These are phyloP conservation scores for Caenorhabditis sp. DNA, from an alignment of 2,888 invertebrate genomes.

Conservation along the genomic window DNA sequence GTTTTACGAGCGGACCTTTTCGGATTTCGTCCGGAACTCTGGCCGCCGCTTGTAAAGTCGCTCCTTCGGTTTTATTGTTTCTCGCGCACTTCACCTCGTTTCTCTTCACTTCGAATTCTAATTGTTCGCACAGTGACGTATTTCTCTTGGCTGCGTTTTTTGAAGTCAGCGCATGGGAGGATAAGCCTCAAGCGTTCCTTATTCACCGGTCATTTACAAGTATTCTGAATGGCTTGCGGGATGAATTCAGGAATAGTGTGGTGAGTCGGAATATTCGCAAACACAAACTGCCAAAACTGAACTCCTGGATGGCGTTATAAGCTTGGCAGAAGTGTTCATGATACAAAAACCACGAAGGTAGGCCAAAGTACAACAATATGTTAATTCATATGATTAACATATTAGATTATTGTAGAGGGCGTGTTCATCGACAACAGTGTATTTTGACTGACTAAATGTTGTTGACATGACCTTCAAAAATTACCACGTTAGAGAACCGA, in stretches of 20 bases:
- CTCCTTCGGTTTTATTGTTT: slow-evolving; percentile 23
- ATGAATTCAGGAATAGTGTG: too few relatives aligned
- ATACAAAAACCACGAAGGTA: too few relatives aligned
- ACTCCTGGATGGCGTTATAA: too few relatives aligned
- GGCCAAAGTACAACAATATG: too few relatives aligned
- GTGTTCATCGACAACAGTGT: too few relatives aligned
- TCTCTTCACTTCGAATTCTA: neutral
- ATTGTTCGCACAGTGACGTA: neutral
- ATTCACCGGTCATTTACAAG: slow-evolving; percentile 45
- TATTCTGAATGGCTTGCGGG: neutral
- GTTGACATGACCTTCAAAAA: slow-evolving; percentile 10
- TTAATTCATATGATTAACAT: too few relatives aligned
- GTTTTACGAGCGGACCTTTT: neutral
- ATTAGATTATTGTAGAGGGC: too few relatives aligned
- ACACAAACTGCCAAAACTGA: too few relatives aligned
- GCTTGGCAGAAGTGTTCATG: too few relatives aligned
- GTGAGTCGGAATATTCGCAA: too few relatives aligned
- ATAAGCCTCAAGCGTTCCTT: neutral
- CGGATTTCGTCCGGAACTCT: neutral
- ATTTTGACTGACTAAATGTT: too few relatives aligned
- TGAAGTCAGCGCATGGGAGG: neutral
- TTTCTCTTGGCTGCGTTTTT: too few relatives aligned
- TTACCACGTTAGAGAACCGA: slow-evolving; percentile 45
- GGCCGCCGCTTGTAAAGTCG: slow-evolving; percentile 7
- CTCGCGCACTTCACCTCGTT: slow-evolving; percentile 19